Evolutionary conservation across 2,797 vertebrate species (phyloP).

Genomic region (Paedocypris micromegethes): DNA sequence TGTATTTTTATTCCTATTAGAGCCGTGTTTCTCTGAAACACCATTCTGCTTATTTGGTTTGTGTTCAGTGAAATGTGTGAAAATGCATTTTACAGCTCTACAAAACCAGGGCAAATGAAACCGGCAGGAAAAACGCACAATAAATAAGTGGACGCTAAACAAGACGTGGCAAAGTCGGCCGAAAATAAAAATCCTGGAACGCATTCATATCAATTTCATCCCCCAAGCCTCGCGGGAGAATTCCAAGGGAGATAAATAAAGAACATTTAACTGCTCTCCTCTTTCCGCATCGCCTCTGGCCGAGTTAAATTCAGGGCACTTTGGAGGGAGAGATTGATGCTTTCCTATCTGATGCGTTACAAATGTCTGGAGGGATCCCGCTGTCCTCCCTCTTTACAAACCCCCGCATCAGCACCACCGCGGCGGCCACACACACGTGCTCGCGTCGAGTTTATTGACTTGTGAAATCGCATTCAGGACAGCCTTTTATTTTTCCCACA

Average conservation of each 20-base stretch:
- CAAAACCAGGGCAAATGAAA: conserved; percentile 51
- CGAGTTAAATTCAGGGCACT: conserved; percentile 49
- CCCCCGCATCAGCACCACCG: conserved; percentile 58
- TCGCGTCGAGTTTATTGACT: conserved; percentile 63
- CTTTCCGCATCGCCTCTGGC: conserved; percentile 41
- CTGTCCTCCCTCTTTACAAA: conserved; percentile 54
- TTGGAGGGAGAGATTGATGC: conserved; percentile 61
- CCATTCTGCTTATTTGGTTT: conserved; percentile 21
- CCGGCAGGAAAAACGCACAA: conserved; percentile 28
- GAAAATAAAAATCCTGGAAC: conserved; percentile 34
- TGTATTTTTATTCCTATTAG: conserved; percentile 13
- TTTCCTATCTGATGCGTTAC: conserved; percentile 58
- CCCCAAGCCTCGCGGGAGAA: conserved; percentile 33
- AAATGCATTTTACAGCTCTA: conserved; percentile 21
- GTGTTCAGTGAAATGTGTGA: conserved; percentile 21
- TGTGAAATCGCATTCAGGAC: conserved; percentile 66
- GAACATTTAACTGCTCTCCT: conserved; percentile 41
- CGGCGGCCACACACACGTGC: conserved; percentile 37
- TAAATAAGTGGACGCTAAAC: conserved; percentile 31
- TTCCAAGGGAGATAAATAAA: conserved; percentile 42
- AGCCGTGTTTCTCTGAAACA: conserved; percentile 9
- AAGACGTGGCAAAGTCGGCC: conserved; percentile 22
- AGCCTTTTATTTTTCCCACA: conserved; percentile 54
- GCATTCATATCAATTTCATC: conserved; percentile 41
- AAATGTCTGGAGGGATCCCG: conserved; percentile 57